A percentile compares a stretch with the other conserved stretches of the same genome.
phyloP scores from a whole-genome alignment of 2,113 vertebrate species.

The Fulmarus glacialis region DNA sequence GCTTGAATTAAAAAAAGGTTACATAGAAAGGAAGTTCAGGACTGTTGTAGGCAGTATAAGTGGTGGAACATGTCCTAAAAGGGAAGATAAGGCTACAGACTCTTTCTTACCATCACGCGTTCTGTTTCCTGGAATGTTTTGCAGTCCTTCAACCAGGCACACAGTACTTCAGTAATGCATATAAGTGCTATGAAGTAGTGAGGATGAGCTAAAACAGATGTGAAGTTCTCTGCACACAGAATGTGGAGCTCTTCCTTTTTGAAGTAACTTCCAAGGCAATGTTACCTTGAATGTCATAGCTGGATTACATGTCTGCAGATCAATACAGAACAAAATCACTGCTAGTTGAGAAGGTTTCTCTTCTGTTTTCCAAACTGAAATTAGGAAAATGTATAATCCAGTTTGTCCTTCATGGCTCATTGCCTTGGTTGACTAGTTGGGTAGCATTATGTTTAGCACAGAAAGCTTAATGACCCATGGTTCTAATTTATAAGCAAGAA shows the following conservation, averaged over 20 bases:
- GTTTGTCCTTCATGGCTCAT: not conserved
- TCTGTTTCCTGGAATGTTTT: not conserved
- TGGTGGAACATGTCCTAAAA: not conserved
- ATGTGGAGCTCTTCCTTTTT: not conserved
- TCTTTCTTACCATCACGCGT: not conserved
- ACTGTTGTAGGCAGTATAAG: not conserved
- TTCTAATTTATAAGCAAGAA: not conserved
- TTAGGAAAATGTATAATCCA: not conserved
- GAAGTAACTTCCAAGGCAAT: not conserved
- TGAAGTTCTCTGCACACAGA: not conserved
- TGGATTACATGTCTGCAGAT: not conserved
- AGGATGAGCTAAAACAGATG: not conserved
- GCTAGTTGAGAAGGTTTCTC: not conserved
- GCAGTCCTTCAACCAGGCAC: not conserved
- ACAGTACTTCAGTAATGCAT: not conserved
- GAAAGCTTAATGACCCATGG: not conserved
- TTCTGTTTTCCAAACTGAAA: slow-evolving; percentile 6
- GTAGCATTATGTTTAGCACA: not conserved
- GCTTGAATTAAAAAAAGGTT: not conserved
- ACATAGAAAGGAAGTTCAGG: not conserved
- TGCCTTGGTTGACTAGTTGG: not conserved
- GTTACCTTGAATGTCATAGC: not conserved
- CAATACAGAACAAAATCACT: not conserved
- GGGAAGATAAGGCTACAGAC: not conserved
- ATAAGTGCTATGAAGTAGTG: not conserved